These are phyloP conservation scores for Drosophila vallismaia DNA, from an alignment of 2,888 invertebrate species.

Conservation along the genomic window DNA sequence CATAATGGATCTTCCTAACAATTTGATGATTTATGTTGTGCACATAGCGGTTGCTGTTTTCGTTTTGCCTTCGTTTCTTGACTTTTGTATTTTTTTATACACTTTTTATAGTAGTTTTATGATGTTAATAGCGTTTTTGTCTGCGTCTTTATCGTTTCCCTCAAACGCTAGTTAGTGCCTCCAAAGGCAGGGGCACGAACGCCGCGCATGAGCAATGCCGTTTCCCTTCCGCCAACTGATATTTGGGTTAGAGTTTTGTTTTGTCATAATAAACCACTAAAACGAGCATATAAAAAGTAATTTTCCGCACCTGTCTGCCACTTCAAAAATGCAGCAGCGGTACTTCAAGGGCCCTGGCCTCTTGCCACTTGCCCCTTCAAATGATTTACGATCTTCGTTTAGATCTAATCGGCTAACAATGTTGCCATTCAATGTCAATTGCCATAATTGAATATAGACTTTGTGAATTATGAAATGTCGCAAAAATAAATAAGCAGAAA, in stretches of 20 bases:
- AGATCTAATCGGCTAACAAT: constrained; percentile 62
- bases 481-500: constrained; percentile 24
- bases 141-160: constrained; percentile 60
- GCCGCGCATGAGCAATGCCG: constrained; percentile 66
- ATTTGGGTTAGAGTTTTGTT: constrained; percentile 67
- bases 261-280: constrained; percentile 81
- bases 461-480: constrained; percentile 27
- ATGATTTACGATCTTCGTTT: constrained; percentile 69
- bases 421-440: constrained; percentile 53
- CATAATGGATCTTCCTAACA: constrained; percentile 81
- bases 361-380: constrained; percentile 14
- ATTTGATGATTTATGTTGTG: constrained; percentile 80
- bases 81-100: background rate
- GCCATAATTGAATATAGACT: constrained; percentile 62
- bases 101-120: constrained; percentile 67
- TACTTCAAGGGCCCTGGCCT: constrained; percentile 59
- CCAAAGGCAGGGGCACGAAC: constrained; percentile 8
- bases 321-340: constrained; percentile 61
- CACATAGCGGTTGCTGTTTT: constrained; percentile 76
- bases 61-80: constrained; percentile 48
- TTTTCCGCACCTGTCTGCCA: constrained; percentile 81
- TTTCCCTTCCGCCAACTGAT: constrained; percentile 43
- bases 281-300: constrained; percentile 80
- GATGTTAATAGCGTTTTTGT: constrained; percentile 67
- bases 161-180: constrained; percentile 35